These are phyloP conservation scores for Mycteria americana DNA, from an alignment of 2,797 vertebrate species.

Conservation along the genomic window DNA sequence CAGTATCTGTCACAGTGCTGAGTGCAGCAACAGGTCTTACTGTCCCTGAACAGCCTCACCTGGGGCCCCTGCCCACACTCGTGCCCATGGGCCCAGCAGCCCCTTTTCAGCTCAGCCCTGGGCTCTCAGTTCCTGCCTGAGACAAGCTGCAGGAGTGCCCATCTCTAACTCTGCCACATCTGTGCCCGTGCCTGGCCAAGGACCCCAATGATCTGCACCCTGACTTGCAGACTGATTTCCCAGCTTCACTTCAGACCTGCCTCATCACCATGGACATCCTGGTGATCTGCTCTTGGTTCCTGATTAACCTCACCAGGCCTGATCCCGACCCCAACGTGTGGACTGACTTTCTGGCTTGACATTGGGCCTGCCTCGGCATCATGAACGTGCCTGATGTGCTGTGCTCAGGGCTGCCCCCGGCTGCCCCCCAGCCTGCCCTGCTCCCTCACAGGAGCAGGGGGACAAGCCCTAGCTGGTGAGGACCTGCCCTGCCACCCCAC, in stretches of 20 bases:
- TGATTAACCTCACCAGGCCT: not conserved
- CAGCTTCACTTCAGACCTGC: not conserved
- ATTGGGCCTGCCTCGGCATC: not conserved
- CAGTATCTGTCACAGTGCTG: not conserved
- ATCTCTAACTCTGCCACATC: not conserved
- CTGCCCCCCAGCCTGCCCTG: not conserved
- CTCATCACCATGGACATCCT: not conserved
- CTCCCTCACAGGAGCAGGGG: not conserved
- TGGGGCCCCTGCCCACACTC: no score
- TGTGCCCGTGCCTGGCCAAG: not conserved
- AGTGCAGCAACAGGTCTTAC: not conserved
- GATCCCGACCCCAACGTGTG: fast-evolving
- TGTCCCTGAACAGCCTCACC: not conserved
- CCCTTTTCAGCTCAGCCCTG: not conserved
- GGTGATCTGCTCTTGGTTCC: not conserved
- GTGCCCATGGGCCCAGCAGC: not conserved
- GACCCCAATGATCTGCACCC: not conserved
- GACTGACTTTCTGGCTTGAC: not conserved
- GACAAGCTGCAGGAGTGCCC: not conserved
- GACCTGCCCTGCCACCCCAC: not conserved
- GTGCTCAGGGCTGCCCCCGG: not conserved
- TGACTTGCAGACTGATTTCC: not conserved
- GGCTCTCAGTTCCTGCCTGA: not conserved
- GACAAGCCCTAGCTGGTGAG: not conserved
- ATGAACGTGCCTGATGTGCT: not conserved